Conservation (phyloP, 2,113 vertebrate species). For the Thalassarche chlororhynchos region DNA sequence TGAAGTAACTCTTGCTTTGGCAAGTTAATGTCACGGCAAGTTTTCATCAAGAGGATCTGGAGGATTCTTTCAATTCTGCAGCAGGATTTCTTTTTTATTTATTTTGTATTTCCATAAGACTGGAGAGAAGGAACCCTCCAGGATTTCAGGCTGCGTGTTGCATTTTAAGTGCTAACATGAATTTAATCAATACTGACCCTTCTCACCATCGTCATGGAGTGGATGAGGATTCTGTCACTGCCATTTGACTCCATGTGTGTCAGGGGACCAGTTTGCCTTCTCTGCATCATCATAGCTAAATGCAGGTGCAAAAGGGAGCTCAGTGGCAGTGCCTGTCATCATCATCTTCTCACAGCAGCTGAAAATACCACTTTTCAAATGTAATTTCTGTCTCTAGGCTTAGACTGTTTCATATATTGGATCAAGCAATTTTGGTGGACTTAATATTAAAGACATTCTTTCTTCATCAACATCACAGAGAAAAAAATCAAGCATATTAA, state of each 20-base stretch:
- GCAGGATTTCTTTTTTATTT: background rate
- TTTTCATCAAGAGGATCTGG: slow-evolving; percentile 5
- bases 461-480: background rate
- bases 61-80: slow-evolving; percentile 20
- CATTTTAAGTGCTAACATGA: background rate
- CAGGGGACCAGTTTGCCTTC: background rate
- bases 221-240: background rate
- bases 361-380: background rate
- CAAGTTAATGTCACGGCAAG: background rate
- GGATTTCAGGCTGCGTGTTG: background rate
- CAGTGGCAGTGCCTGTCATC: background rate
- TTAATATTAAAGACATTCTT: background rate
- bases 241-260: background rate
- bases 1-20: slow-evolving; percentile 27
- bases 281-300: background rate
- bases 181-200: background rate
- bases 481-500: background rate
- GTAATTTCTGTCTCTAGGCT: background rate
- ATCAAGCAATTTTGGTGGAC: background rate
- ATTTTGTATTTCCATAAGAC: background rate
- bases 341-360: background rate
- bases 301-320: background rate
- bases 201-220: background rate
- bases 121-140: background rate
- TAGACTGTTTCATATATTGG: background rate